Evolutionary conservation across 2,797 vertebrate genomes (phyloP).

Genomic region (Eulemur albifrons): DNA sequence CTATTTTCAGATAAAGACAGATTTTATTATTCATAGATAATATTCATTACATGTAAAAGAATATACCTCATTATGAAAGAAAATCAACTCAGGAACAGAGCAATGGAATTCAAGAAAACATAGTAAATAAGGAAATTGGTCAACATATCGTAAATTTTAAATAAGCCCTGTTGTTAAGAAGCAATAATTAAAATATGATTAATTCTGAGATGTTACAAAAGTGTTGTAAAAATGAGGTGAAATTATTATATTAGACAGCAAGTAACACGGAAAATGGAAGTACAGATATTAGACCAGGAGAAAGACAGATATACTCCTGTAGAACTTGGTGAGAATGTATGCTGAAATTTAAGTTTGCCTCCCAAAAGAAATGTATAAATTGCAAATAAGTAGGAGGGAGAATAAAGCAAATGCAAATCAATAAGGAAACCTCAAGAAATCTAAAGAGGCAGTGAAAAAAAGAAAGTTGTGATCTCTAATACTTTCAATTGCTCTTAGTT

Average conservation of each 20-base stretch:
- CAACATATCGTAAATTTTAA: neutral
- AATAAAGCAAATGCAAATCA: neutral
- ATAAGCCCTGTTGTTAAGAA: neutral
- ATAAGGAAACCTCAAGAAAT: neutral
- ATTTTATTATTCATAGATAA: neutral
- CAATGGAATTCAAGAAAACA: conserved; percentile 4
- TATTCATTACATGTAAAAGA: neutral
- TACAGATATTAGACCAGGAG: neutral
- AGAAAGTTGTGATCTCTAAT: neutral
- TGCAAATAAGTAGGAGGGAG: neutral
- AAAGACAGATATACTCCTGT: neutral
- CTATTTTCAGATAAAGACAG: neutral
- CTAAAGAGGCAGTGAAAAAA: neutral
- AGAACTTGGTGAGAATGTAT: neutral
- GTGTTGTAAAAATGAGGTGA: neutral
- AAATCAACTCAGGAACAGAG: neutral
- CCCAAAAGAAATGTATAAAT: neutral
- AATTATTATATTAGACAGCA: neutral
- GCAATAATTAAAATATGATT: neutral
- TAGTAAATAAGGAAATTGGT: neutral
- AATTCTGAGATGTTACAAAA: neutral
- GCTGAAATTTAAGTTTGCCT: neutral
- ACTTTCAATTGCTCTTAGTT: neutral
- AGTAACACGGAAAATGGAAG: neutral
- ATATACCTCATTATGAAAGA: neutral